Base-by-base conservation (phyloP, 2,888 invertebrate species). In the Amorpha juglandis region DNA sequence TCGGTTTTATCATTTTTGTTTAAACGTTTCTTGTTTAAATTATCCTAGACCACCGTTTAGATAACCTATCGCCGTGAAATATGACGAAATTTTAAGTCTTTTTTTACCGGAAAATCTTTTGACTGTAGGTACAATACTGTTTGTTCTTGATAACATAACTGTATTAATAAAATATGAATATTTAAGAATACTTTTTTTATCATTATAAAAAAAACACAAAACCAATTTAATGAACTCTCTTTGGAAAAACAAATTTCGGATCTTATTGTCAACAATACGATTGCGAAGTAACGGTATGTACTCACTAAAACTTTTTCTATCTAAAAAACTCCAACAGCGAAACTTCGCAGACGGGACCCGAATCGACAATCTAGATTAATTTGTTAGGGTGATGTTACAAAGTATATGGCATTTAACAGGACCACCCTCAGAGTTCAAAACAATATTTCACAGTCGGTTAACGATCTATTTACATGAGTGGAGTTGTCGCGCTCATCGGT, bases 391-490 rank as follows among this genome's bases (percentile, higher is more conserved):
- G 55, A 73, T 72, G 68, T 71, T 69, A 71, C 72, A 74, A 71
- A 73, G 74, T 78, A 76, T 74, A 72, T 68, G 71, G 67, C 69
- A 67, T 73, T 70, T 73, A 72, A 72, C 70, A 74, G 58, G 88
- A 88, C 90, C 90, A 89, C 90, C 89, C 84, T 73, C 74, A 77
- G 74, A 83, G 84, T 80, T 84, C 75, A 76, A 78, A 84, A 82
- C 80, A 78, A 90, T 88, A 88, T 89, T 86, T 90, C 82, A 89
- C 86, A 88, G 82, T 79, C 80, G 82, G 85, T 87, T 90, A 88
- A 87, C 86, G 85, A 90, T 86, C 83, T 90, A 89, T 91, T 91
- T 88, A 87, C 84, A 87, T 76, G 79, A 75, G 76, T 81, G 80
- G 78, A 83, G 72, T 74, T 78, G 77, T 78, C 76, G 77, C 77